Conservation (phyloP, 1,140 invertebrate species). For the Varroa destructor region DNA sequence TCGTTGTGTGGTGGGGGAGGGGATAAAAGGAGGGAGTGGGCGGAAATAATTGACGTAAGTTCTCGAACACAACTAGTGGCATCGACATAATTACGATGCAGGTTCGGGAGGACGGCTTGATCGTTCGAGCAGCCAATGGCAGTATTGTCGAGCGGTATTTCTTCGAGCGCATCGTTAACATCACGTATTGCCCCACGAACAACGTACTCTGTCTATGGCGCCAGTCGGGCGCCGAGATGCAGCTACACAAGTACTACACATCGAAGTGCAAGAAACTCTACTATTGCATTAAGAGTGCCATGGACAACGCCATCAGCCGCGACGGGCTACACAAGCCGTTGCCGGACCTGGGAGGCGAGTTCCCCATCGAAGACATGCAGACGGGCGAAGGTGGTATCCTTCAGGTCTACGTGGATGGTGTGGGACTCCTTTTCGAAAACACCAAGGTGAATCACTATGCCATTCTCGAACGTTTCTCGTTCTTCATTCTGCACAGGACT, state of each 20-base stretch:
- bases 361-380: conserved; percentile 91
- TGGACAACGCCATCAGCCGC: conserved; percentile 52
- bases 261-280: conserved; percentile 98
- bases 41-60: no score
- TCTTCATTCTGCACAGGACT: conserved; percentile 27
- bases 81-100: conserved; percentile 32
- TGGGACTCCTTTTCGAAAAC: conserved; percentile 91
- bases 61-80: no score
- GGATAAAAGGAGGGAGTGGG: no score
- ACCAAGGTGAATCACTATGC: conserved; percentile 68
- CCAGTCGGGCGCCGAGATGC: conserved; percentile 70
- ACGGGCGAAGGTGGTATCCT: conserved; percentile 90
- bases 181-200: conserved; percentile 98
- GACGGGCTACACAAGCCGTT: conserved; percentile 14
- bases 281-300: conserved; percentile 94
- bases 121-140: conserved; percentile 78
- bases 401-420: conserved; percentile 97
- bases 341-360: conserved; percentile 85
- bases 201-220: conserved; percentile 92
- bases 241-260: conserved; percentile 96
- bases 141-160: conserved; percentile 93
- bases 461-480: neutral
- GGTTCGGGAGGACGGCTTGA: conserved; percentile 87
- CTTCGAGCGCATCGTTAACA: conserved; percentile 96
- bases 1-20: no score